Percentiles rank a stretch among this genome's conserved stretches.
These are phyloP conservation scores for Sardinella longiceps DNA, from an alignment of 2,797 vertebrate genomes.

Conservation along the genomic window DNA sequence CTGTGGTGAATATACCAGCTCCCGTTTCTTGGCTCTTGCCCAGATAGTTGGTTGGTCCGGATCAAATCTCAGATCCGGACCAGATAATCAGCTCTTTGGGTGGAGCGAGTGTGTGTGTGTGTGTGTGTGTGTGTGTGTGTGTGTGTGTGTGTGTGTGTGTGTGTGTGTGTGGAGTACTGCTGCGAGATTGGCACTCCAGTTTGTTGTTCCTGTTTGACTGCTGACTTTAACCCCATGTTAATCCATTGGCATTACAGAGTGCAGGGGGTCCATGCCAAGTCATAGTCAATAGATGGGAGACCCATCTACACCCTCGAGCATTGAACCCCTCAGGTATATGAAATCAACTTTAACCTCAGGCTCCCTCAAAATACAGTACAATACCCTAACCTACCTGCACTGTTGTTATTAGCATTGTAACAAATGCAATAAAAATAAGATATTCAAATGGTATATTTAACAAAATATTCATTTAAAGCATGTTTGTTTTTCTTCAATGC, in stretches of 20 bases:
- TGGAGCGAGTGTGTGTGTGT: not conserved
- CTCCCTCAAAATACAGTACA: not conserved
- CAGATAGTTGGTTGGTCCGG: not conserved
- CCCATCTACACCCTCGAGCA: constrained; percentile 95
- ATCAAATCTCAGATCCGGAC: not conserved
- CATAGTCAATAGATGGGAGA: constrained; percentile 99
- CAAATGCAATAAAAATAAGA: not conserved
- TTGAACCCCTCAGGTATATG: constrained; percentile 97
- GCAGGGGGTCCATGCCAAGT: constrained; percentile 92
- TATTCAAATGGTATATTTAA: not conserved
- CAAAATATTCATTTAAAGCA: not conserved
- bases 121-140: not conserved
- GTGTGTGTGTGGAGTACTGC: constrained; percentile 1
- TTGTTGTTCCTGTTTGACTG: constrained; percentile 22
- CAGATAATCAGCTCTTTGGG: not conserved
- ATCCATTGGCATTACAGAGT: constrained; percentile 88
- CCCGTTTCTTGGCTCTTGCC: not conserved
- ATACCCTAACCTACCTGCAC: not conserved
- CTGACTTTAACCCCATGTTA: constrained; percentile 68
- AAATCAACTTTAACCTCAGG: constrained; percentile 38
- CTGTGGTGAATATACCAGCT: not conserved
- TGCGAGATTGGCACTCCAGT: not conserved
- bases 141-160: not conserved
- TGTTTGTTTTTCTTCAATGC: not conserved
- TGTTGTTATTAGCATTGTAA: not conserved